Evolutionary conservation across 2,888 invertebrate species (phyloP).

Genomic region (Volucella inflata): DNA sequence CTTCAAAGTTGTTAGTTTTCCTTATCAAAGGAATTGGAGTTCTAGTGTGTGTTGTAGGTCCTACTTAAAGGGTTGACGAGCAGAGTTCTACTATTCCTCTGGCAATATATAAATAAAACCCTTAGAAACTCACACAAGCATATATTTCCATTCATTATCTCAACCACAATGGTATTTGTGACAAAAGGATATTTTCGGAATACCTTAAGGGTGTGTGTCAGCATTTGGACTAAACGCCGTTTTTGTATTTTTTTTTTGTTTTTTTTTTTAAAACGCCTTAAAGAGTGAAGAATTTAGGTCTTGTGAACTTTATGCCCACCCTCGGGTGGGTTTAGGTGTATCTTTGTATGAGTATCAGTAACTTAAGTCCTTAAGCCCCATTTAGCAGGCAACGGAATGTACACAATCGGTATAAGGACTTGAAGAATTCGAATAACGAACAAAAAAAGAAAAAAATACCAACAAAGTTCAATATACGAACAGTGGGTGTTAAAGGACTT

Average conservation of each 20-base stretch:
- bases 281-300: conserved; percentile 17
- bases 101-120: background rate
- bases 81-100: conserved; percentile 12
- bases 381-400: conserved; percentile 2
- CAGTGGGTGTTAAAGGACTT: conserved; percentile 1
- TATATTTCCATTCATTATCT: conserved; percentile 54
- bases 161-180: conserved; percentile 51
- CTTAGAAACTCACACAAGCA: conserved; percentile 8
- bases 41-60: background rate
- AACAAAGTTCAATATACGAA: conserved; percentile 30
- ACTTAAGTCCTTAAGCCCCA: conserved; percentile 6
- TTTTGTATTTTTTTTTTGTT: background rate
- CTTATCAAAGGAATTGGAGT: conserved; percentile 1
- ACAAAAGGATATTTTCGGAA: conserved; percentile 17
- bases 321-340: too few relatives aligned
- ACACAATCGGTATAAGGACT: conserved; percentile 3
- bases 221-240: conserved; percentile 15
- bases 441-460: background rate
- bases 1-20: conserved; percentile 38
- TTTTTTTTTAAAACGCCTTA: background rate
- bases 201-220: conserved; percentile 41
- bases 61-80: conserved; percentile 18
- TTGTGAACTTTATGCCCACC: too few relatives aligned
- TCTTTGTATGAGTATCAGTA: background rate
- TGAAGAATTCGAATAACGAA: background rate